Evolutionary conservation across 2,113 vertebrate genomes (phyloP), one percentile per base, ranked within the genome.

Genomic region (Cariama cristata): DNA sequence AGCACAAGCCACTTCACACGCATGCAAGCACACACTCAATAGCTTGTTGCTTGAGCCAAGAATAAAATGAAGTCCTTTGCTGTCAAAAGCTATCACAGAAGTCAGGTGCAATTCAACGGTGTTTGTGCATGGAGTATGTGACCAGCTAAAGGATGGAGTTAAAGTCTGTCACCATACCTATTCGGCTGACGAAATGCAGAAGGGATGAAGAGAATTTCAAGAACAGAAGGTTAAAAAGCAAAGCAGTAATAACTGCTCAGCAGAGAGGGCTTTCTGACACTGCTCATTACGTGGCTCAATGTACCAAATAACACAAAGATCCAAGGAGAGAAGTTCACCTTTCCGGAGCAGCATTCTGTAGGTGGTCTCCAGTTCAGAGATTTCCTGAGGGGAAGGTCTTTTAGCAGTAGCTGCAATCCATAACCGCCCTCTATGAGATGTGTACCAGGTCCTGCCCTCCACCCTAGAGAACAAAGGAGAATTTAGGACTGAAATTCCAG

Each of bases 361-460:
- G 81, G 98, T 99, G 83, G 97, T 88, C 97, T 99, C 99, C 79
- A 99, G 98, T 86, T 99, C 98, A 26, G 98, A 98, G 33, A 99
- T 97, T 95, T 99, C 99, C 98, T 99, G 99, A 83, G 98, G 97
- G 22, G 98, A 98, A 69, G 99, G 99, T 58, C 90, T 98, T 98
- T 99, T 99, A 81, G 99, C 99, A 45, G 99, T 99, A 66, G 99
- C 99, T 92, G 99, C 99, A 55, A 99, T 99, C 99, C 99, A 99
- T 52, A 99, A 98, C 53, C 99, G 98, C 49, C 99, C 99, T 75
- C 99, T 98, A 66, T 99, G 99, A 50, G 99, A 98, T 2, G 99
- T 98, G 96, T 99, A 99, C 99, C 99, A 99, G 21, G 99, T 99
- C 97, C 99, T 98, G 71, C 99, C 99, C 97, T 99, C 99, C 75